Percentiles rank a stretch among this genome's conserved stretches.
Conservation (phyloP, 1,140 invertebrate species). For the Zaprionus lachaisei region DNA sequence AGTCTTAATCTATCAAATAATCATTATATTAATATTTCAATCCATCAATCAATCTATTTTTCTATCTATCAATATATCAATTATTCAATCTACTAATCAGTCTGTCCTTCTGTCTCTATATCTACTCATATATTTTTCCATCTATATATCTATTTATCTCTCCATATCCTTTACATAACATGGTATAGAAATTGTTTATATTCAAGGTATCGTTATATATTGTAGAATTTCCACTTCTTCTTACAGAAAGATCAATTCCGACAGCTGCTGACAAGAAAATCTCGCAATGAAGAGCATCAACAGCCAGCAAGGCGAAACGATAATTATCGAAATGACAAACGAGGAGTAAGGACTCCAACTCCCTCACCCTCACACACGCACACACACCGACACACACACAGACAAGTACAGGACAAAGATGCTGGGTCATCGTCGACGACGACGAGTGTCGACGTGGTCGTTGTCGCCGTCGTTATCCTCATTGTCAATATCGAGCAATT, state of each 20-base stretch:
- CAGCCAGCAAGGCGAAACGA: constrained; percentile 49
- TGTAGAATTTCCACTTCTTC: neutral
- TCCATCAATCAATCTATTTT: too few relatives aligned
- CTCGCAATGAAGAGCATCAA: constrained; percentile 38
- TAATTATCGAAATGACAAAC: constrained; percentile 74
- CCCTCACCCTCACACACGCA: neutral
- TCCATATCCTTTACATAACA: neutral
- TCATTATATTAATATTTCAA: too few relatives aligned
- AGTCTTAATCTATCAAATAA: too few relatives aligned
- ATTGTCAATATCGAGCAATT: constrained; percentile 69
- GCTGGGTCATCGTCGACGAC: constrained; percentile 35
- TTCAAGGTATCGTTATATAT: neutral
- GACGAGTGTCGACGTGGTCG: constrained; percentile 61
- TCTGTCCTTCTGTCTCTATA: too few relatives aligned
- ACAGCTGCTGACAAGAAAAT: constrained; percentile 26
- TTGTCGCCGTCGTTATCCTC: constrained; percentile 61
- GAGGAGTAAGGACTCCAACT: constrained; percentile 40
- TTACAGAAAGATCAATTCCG: constrained; percentile 11
- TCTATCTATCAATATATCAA: too few relatives aligned
- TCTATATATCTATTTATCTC: neutral
- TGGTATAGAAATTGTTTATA: too few relatives aligned
- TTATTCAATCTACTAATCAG: too few relatives aligned
- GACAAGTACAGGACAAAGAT: constrained; percentile 18
- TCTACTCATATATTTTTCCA: neutral
- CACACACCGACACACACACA: constrained; percentile 1